Percentiles rank a stretch among this genome's conserved stretches.
Conservation (phyloP, 2,888 invertebrate species). For the Leucania comma region DNA sequence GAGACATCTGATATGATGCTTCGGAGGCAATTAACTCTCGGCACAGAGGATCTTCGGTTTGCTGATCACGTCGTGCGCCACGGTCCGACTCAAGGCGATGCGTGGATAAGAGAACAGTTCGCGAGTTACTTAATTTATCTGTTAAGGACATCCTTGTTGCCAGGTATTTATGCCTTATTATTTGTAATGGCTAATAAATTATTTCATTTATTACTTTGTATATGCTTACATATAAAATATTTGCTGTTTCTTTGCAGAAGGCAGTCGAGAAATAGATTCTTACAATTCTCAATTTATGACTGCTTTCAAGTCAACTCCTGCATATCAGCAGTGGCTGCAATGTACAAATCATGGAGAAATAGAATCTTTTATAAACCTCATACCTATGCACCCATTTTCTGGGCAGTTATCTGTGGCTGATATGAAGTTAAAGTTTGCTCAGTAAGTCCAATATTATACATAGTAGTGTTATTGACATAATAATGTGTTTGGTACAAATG, state of each 20-base stretch:
- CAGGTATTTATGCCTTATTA: constrained; percentile 86
- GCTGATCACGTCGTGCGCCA: constrained; percentile 97
- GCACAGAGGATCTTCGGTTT: constrained; percentile 98
- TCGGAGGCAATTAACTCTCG: constrained; percentile 95
- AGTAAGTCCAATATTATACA: constrained; percentile 91
- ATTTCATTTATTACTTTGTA: not conserved
- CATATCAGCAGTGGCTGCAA: constrained; percentile 96
- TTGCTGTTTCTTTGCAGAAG: constrained; percentile 89
- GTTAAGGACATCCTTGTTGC: constrained; percentile 94
- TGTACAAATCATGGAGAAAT: constrained; percentile 91
- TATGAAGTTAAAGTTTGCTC: constrained; percentile 97
- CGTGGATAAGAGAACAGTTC: constrained; percentile 99
- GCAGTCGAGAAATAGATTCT: constrained; percentile 95
- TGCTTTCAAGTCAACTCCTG: constrained; percentile 96
- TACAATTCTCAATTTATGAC: constrained; percentile 96
- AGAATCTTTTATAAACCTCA: constrained; percentile 92
- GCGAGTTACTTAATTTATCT: constrained; percentile 96
- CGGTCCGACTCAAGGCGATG: constrained; percentile 95
- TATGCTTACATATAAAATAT: constrained; percentile 12
- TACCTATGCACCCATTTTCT: constrained; percentile 97
- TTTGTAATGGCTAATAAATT: not conserved
- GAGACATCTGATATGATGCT: constrained; percentile 95
- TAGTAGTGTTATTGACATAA: not conserved
- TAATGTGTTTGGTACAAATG: not conserved
- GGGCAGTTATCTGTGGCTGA: constrained; percentile 98